Evolutionary conservation across 2,797 vertebrate genomes (phyloP).

Genomic region (Holocentrus rufus): DNA sequence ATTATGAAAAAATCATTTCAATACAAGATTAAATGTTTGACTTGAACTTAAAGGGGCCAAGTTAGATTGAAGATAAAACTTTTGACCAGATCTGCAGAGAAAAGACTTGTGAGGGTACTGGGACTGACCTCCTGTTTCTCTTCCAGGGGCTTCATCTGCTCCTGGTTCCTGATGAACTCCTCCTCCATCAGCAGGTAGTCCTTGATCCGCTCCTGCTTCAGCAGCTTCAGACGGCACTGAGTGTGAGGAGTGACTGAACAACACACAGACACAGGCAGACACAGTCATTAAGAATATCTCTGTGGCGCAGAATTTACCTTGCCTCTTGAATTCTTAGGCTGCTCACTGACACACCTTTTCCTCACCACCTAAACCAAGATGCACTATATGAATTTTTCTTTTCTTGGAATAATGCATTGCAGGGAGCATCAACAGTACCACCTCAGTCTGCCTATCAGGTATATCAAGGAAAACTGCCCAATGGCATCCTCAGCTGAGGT

Average conservation of each 20-base stretch:
- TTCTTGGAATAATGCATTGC: too few species aligned
- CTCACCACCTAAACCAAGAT: too few species aligned
- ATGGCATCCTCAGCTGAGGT: not conserved
- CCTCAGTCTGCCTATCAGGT: not conserved
- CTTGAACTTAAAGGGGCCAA: too few species aligned
- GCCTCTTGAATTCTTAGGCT: not conserved
- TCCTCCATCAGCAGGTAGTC: constrained; percentile 99
- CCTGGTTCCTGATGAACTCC: constrained; percentile 99
- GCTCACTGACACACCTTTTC: too few species aligned
- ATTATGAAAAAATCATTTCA: too few species aligned
- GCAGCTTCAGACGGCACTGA: constrained; percentile 92
- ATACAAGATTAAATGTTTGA: too few species aligned
- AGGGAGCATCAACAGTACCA: not conserved
- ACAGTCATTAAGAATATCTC: not conserved
- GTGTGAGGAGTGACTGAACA: constrained; percentile 95
- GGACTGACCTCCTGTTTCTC: constrained; percentile 94
- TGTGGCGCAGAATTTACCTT: not conserved
- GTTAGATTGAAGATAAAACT: too few species aligned
- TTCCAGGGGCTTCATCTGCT: constrained; percentile 99
- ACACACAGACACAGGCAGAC: constrained; percentile 8
- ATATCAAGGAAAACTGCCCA: not conserved
- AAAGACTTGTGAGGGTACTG: accelerated
- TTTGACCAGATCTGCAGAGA: not conserved
- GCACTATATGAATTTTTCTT: too few species aligned
- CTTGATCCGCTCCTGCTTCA: constrained; percentile 95